Conservation (phyloP, 2,113 vertebrate species). For the Isichthys henryi region DNA sequence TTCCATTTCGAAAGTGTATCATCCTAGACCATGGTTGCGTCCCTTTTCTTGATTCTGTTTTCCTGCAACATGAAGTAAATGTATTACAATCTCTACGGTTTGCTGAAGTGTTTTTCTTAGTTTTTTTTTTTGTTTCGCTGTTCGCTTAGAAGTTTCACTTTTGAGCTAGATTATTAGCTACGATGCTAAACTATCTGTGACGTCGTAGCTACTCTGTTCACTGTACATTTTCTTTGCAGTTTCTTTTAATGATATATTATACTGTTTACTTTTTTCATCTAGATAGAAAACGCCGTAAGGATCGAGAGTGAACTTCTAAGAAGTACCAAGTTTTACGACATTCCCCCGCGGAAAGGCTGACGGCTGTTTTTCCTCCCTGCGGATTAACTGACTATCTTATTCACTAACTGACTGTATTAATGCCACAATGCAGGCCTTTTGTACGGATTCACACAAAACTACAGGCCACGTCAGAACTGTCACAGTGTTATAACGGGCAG, state of each 20-base stretch:
- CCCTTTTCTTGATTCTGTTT: background rate
- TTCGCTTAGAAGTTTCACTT: background rate
- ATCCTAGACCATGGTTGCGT: background rate
- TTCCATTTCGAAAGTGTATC: background rate
- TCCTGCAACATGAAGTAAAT: background rate
- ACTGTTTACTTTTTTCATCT: background rate
- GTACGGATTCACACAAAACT: background rate
- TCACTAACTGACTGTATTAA: background rate
- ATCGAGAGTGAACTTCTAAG: background rate
- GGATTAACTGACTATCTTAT: background rate
- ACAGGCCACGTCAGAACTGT: background rate
- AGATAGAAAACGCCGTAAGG: background rate
- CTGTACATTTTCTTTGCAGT: background rate
- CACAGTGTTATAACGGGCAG: background rate
- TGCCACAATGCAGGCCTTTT: background rate
- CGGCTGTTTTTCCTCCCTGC: background rate
- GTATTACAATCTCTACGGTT: background rate
- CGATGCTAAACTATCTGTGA: background rate
- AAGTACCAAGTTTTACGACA: background rate
- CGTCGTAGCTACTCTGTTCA: background rate
- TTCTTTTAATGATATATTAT: background rate
- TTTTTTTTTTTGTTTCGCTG: background rate
- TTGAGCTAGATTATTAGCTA: background rate
- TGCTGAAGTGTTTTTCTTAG: background rate
- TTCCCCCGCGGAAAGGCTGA: background rate